Conservation (phyloP, 2,797 vertebrate species). For the Ataeniobius toweri region DNA sequence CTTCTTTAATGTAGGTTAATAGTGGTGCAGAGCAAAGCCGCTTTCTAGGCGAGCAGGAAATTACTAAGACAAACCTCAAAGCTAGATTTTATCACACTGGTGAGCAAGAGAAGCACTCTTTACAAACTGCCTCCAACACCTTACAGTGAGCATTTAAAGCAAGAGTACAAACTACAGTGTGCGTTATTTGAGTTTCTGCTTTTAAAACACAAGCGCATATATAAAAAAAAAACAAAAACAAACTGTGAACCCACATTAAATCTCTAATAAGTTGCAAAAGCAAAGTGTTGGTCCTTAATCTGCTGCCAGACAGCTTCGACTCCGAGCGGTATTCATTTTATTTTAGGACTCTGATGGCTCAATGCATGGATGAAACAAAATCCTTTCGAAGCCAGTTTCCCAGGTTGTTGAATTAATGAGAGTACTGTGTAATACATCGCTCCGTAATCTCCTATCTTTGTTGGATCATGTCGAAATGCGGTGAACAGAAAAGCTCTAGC, state of each 20-base stretch:
- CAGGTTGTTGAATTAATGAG: neutral
- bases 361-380: neutral
- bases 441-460: neutral
- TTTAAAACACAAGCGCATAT: neutral
- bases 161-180: neutral
- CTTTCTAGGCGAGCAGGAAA: conserved; percentile 55
- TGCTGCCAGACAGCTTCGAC: neutral
- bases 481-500: neutral
- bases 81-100: conserved; percentile 28
- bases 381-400: neutral
- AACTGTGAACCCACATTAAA: neutral
- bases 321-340: neutral
- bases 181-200: neutral
- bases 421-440: neutral
- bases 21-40: conserved; percentile 26
- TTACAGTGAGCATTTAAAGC: neutral
- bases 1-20: conserved; percentile 39
- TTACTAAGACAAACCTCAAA: conserved; percentile 31
- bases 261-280: neutral
- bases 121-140: conserved; percentile 16
- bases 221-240: neutral
- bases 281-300: neutral
- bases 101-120: conserved; percentile 9
- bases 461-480: neutral
- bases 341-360: neutral